These are phyloP conservation scores for Lethocerus indicus DNA, from an alignment of 1,140 invertebrate genomes.

Conservation along the genomic window DNA sequence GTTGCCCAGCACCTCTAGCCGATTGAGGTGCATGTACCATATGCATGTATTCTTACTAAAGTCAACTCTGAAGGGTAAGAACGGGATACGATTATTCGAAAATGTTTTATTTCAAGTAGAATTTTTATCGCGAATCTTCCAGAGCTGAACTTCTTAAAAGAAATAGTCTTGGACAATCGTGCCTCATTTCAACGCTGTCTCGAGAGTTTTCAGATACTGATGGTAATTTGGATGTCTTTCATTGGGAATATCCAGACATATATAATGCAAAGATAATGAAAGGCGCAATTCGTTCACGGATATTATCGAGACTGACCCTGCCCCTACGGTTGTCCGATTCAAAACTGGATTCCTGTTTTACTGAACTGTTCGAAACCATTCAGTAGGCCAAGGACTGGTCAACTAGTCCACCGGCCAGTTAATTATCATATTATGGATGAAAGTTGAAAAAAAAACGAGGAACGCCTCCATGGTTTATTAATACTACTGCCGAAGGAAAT, in stretches of 20 bases:
- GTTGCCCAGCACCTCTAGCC: slow-evolving; percentile 30
- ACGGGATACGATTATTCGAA: background rate
- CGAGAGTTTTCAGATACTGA: background rate
- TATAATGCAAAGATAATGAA: too few relatives aligned
- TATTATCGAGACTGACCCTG: too few relatives aligned
- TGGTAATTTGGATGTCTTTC: background rate
- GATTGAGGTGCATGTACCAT: slow-evolving; percentile 24
- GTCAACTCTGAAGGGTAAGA: slow-evolving; percentile 14
- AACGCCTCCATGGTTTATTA: too few relatives aligned
- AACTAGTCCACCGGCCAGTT: too few relatives aligned
- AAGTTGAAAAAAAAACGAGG: background rate
- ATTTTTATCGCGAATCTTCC: background rate
- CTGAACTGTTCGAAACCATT: too few relatives aligned
- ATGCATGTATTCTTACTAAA: slow-evolving; percentile 16
- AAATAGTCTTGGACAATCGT: background rate
- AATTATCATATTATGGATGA: background rate
- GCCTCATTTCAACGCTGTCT: background rate
- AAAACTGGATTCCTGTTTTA: too few relatives aligned
- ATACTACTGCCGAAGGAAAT: background rate
- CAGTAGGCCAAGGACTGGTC: too few relatives aligned
- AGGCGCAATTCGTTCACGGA: too few relatives aligned
- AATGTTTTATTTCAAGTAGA: background rate
- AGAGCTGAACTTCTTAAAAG: background rate
- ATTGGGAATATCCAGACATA: background rate
- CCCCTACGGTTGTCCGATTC: too few relatives aligned